Evolutionary conservation across 2,113 vertebrate species (phyloP).

Genomic region (Geococcyx californianus): DNA sequence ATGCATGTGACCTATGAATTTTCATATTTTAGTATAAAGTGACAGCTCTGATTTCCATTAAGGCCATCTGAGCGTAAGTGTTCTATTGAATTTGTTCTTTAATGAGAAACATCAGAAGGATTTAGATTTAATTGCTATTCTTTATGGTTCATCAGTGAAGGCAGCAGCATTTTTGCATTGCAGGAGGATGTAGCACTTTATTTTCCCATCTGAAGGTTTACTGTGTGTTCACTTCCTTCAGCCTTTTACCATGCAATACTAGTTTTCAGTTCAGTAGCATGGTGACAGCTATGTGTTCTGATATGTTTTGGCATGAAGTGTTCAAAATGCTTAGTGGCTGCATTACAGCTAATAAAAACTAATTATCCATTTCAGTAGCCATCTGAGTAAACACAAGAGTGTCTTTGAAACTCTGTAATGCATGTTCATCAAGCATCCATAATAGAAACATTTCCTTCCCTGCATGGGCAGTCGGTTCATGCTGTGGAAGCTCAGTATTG

Average conservation of each 20-base stretch:
- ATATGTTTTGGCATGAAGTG: conserved; percentile 23
- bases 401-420: conserved; percentile 13
- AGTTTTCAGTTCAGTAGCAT: conserved; percentile 5
- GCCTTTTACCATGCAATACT: neutral
- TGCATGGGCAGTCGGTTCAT: neutral
- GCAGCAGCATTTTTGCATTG: neutral
- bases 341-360: conserved; percentile 25
- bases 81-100: neutral
- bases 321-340: conserved; percentile 13
- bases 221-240: neutral
- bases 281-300: conserved; percentile 1
- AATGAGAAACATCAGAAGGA: neutral
- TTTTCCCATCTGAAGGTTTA: neutral
- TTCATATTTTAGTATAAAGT: neutral
- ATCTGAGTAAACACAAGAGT: conserved; percentile 19
- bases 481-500: neutral
- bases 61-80: neutral
- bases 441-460: neutral
- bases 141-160: neutral
- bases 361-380: conserved; percentile 46
- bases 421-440: neutral
- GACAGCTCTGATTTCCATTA: neutral
- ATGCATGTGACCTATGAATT: conserved; percentile 11
- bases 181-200: neutral
- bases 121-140: neutral